phyloP scores from a whole-genome alignment of 2,113 vertebrate species.

The Isichthys henryi region DNA sequence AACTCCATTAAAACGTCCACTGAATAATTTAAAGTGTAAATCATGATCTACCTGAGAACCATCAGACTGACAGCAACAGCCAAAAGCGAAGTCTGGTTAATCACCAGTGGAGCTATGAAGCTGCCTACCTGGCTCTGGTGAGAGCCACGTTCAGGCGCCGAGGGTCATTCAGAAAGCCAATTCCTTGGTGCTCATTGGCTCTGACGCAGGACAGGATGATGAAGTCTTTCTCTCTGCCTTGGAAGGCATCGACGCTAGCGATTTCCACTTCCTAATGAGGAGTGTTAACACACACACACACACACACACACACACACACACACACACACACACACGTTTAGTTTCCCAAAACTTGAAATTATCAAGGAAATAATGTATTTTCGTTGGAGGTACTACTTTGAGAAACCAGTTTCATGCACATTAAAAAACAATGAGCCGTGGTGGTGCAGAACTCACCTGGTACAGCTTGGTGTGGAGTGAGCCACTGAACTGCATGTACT shows the following conservation, averaged over 20 bases:
- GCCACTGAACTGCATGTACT: slow-evolving; percentile 99
- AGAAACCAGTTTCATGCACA: neutral
- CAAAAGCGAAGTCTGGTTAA: neutral
- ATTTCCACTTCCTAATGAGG: slow-evolving; percentile 88
- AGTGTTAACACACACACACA: neutral
- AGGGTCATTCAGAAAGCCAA: slow-evolving; percentile 94
- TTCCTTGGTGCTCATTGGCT: slow-evolving; percentile 95
- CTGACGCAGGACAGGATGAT: slow-evolving; percentile 96
- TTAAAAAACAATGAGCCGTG: neutral
- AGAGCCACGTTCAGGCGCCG: slow-evolving; percentile 94
- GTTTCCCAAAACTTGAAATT: neutral
- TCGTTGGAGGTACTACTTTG: neutral
- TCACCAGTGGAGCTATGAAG: neutral
- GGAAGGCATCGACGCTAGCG: slow-evolving; percentile 95
- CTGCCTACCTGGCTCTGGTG: slow-evolving; percentile 79
- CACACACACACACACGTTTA: neutral
- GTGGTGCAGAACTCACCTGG: slow-evolving; percentile 64
- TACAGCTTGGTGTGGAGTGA: slow-evolving; percentile 98
- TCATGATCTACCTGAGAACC: neutral
- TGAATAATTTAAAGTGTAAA: neutral
- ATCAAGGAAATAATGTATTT: neutral
- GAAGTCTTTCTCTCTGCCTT: slow-evolving; percentile 96
- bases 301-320: neutral
- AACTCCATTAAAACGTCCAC: neutral
- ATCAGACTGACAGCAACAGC: neutral